Base-by-base conservation (phyloP, 2,888 invertebrate genomes). In the Thalpophila matura region DNA sequence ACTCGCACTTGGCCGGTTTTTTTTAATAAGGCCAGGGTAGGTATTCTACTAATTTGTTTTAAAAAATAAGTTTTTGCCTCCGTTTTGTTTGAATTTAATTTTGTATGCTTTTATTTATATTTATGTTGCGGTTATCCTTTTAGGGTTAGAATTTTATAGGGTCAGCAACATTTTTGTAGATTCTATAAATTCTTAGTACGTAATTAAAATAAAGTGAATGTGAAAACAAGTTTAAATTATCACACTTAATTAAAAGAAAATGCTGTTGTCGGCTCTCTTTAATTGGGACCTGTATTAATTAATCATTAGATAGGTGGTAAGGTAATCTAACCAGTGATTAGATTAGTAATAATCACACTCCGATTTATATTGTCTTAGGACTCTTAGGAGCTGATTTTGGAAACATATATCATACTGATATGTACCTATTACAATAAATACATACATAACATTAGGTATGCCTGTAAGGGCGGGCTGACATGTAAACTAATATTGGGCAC, bases 21-120 rank as follows among this genome's bases (percentile, higher is more conserved):
- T 49, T 68, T 43, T 50, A 68, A 56, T 40, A 51, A 38, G 40
- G 37, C 40, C 22, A 37, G 29, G 18, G 18, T 27, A 38, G 20
- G n/a, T n/a, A n/a, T 51, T 51, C 1, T 14, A 42, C 47, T 55
- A 69, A 74, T 74, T 68, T 37, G 51, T 71, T 73, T 37, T 31
- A 74, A 65, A 66, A 54, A 54, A 65, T 73, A 54, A 54, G 74
- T 74, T 67, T 56, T 47, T 27, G 74, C 46, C 59, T 37, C 24
- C 26, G 47, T 31, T 56, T 50, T 59, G 54, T 74, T 61, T 38
- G 29, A 68, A 71, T 71, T 71, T 53, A 68, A 74, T 61, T 60
- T 60, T 40, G 51, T 29, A 20, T 61, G 53, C 55, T 45, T n/a
- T 33, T 70, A 67, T 59, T 73, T 69, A 62, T 70, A 67, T 59